phyloP scores from a whole-genome alignment of 2,888 invertebrate species.

The Criorhina ranunculi region DNA sequence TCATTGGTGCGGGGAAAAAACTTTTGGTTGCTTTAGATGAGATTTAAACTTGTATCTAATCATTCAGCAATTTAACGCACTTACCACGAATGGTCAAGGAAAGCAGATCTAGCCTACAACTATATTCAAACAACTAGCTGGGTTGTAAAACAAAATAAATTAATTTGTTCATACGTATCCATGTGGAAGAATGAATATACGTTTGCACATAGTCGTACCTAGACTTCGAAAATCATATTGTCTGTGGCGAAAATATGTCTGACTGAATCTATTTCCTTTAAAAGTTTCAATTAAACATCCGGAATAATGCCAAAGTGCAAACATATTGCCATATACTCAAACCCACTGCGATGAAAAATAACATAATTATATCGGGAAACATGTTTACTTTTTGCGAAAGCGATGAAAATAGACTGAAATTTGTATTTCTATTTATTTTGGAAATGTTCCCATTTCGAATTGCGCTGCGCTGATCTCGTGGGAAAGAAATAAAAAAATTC shows the following conservation, averaged over 20 bases:
- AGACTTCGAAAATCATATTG: neutral
- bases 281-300: constrained; percentile 41
- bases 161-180: too few species aligned
- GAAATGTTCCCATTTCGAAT: constrained; percentile 46
- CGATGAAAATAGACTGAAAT: constrained; percentile 28
- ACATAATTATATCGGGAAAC: constrained; percentile 14
- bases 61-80: too few species aligned
- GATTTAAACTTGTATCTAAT: too few species aligned
- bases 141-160: too few species aligned
- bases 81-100: too few species aligned
- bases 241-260: neutral
- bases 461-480: neutral
- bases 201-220: too few species aligned
- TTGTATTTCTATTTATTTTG: constrained; percentile 50
- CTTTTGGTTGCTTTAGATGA: too few species aligned
- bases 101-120: too few species aligned
- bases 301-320: constrained; percentile 36
- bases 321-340: constrained; percentile 4
- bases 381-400: constrained; percentile 14
- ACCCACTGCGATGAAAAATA: neutral
- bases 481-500: neutral
- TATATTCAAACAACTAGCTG: too few species aligned
- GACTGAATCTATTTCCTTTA: constrained; percentile 21
- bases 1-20: too few species aligned
- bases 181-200: too few species aligned